Conservation (phyloP, 2,113 vertebrate species). For the Pelmatolapia mariae region DNA sequence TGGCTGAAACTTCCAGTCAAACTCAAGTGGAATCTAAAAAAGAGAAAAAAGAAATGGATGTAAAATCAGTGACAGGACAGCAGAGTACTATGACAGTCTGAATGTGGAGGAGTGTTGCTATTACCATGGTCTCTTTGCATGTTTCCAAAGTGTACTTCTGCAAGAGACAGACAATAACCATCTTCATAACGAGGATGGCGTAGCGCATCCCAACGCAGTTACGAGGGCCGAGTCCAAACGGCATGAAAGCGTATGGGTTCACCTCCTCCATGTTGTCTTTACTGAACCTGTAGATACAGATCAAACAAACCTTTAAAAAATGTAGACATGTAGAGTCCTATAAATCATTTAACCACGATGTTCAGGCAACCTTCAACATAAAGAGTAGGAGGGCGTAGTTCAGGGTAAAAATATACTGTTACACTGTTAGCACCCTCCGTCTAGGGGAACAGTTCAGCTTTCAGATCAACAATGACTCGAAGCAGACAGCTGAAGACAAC, state of each 20-base stretch:
- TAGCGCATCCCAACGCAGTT: conserved; percentile 64
- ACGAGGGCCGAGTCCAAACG: conserved; percentile 57
- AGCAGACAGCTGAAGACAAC: too few relatives aligned
- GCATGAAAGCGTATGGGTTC: conserved; percentile 46
- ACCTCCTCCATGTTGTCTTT: conserved; percentile 29
- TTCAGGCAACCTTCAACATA: not conserved
- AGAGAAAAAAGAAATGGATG: accelerated
- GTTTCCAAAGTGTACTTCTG: too few relatives aligned
- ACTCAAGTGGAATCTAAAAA: conserved; percentile 41
- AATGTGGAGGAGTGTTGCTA: accelerated
- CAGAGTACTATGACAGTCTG: not conserved
- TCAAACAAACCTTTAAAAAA: not conserved
- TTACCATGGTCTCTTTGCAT: too few relatives aligned
- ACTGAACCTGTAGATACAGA: conserved; percentile 42
- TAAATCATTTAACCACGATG: too few relatives aligned
- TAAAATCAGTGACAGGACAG: not conserved
- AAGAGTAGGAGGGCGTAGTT: not conserved
- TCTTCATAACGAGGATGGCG: conserved; percentile 37
- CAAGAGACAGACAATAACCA: conserved; percentile 37
- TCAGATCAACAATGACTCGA: too few relatives aligned
- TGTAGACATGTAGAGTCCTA: not conserved
- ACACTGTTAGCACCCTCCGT: too few relatives aligned
- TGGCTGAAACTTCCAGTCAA: conserved; percentile 13
- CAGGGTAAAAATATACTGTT: too few relatives aligned
- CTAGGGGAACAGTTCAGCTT: too few relatives aligned